Evolutionary conservation across 2,113 vertebrate species (phyloP).

Genomic region (Apteryx mantelli): DNA sequence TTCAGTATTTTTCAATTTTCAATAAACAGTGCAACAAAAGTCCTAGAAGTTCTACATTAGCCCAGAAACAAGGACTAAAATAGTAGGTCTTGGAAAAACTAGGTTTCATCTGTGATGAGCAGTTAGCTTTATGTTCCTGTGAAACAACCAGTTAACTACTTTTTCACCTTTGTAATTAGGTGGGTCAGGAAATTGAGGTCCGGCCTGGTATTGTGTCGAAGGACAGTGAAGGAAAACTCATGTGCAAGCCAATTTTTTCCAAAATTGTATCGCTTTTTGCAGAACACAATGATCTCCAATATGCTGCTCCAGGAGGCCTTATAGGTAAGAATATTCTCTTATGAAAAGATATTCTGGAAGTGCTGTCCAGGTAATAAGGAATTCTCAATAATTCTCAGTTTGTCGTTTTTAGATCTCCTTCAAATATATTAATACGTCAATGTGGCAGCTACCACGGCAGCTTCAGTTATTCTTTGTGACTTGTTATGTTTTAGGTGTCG

Average conservation of each 20-base stretch:
- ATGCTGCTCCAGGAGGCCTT: conserved; percentile 95
- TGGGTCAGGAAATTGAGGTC: conserved; percentile 97
- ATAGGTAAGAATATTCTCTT: conserved; percentile 82
- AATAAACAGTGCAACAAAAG: not conserved
- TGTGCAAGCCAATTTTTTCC: conserved; percentile 99
- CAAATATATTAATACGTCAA: not conserved
- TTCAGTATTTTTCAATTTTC: not conserved
- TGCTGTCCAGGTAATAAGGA: not conserved
- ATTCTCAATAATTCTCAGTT: not conserved
- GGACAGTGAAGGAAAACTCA: conserved; percentile 98
- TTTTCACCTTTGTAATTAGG: conserved; percentile 76
- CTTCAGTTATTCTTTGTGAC: not conserved
- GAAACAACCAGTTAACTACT: not conserved
- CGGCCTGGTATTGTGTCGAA: conserved; percentile 98
- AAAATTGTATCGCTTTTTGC: conserved; percentile 99
- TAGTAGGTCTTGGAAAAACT: not conserved
- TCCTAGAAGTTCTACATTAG: not conserved
- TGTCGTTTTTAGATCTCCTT: not conserved
- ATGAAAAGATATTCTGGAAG: not conserved
- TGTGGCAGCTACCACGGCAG: not conserved
- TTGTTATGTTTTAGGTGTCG: conserved; percentile 85
- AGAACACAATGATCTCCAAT: conserved; percentile 97
- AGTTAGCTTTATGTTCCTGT: not conserved
- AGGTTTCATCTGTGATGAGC: not conserved
- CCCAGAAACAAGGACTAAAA: not conserved